phyloP scores from a whole-genome alignment of 2,797 vertebrate genomes.

The Lithobates sylvaticus region DNA sequence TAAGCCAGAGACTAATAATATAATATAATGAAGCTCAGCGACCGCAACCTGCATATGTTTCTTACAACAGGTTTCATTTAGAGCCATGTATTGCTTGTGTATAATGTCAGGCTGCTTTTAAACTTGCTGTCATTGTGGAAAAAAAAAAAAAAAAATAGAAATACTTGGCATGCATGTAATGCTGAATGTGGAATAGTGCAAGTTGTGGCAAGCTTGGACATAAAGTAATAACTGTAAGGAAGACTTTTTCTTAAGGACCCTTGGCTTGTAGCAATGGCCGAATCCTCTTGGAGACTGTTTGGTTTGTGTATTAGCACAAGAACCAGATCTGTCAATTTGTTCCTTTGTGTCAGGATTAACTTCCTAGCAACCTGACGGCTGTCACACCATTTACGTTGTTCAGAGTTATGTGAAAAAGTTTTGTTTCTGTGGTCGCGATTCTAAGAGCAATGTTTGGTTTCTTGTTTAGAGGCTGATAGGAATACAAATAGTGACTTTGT shows the following conservation, averaged over 20 bases:
- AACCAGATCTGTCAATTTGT: constrained; percentile 56
- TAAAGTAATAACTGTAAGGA: not conserved
- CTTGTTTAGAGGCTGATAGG: not conserved
- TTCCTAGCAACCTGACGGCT: constrained; percentile 42
- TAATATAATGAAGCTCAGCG: not conserved
- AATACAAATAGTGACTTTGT: not conserved
- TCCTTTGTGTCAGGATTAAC: constrained; percentile 36
- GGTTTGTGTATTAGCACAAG: constrained; percentile 52
- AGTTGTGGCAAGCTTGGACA: constrained; percentile 23
- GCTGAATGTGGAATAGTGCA: not conserved
- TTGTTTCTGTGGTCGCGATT: not conserved
- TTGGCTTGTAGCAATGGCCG: constrained; percentile 3
- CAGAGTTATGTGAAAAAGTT: not conserved
- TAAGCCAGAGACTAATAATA: no score
- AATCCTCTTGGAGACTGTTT: constrained; percentile 18
- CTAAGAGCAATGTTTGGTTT: not conserved
- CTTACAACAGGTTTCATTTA: not conserved
- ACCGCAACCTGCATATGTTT: not conserved
- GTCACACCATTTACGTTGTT: constrained; percentile 2
- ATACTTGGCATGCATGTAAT: not conserved
- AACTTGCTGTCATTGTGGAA: not conserved
- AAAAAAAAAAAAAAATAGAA: not conserved
- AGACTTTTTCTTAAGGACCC: not conserved
- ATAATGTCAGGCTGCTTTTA: not conserved
- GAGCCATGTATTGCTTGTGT: not conserved